Conservation (phyloP, 1,140 invertebrate genomes). For the Brachionus calyciflorus region DNA sequence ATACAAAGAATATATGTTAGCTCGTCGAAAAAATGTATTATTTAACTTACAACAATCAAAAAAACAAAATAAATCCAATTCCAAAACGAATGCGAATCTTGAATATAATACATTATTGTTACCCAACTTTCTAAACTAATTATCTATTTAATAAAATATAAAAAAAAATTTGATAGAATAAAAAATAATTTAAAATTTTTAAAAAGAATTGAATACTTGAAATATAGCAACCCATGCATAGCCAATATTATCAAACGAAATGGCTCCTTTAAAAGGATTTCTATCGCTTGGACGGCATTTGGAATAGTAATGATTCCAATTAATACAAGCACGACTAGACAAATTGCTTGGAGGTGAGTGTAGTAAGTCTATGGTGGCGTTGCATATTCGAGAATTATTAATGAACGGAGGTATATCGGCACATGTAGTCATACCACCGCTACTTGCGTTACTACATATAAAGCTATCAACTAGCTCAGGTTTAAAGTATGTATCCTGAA, state of each 20-base stretch:
- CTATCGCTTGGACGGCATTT: slow-evolving; percentile 83
- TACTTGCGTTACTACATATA: slow-evolving; percentile 90
- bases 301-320: slow-evolving; percentile 99
- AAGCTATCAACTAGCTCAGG: slow-evolving; percentile 79
- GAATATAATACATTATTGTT: slow-evolving; percentile 99
- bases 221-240: slow-evolving; percentile 99
- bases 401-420: slow-evolving; percentile 76
- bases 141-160: slow-evolving; percentile 60
- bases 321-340: slow-evolving; percentile 71
- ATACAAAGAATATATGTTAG: too few relatives aligned
- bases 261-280: slow-evolving; percentile 98
- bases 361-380: slow-evolving; percentile 49
- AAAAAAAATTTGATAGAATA: slow-evolving; percentile 15
- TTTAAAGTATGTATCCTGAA: slow-evolving; percentile 59
- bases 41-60: slow-evolving; percentile 86
- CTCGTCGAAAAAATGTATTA: too few relatives aligned
- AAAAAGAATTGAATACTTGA: slow-evolving; percentile 83
- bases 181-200: neutral
- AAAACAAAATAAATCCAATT: slow-evolving; percentile 99
- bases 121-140: slow-evolving; percentile 81
- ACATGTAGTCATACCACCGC: slow-evolving; percentile 91
- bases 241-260: slow-evolving; percentile 99
- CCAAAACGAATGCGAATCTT: slow-evolving; percentile 99
- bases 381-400: slow-evolving; percentile 53
- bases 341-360: slow-evolving; percentile 55